Evolutionary conservation across 2,797 vertebrate species (phyloP).

Genomic region (Cephalopachus bancanus): DNA sequence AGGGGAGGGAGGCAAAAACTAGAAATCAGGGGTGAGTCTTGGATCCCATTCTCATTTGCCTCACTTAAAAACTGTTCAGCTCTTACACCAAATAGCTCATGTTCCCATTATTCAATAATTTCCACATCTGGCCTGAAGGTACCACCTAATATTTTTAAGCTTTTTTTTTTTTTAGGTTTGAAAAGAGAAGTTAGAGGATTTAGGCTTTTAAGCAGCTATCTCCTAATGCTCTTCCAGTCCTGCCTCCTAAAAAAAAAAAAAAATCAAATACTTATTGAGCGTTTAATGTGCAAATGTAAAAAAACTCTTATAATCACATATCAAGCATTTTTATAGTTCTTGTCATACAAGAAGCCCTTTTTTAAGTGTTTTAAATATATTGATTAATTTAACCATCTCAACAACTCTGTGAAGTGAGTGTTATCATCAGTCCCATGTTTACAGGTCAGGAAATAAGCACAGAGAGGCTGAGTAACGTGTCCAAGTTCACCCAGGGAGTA

Average conservation of each 20-base stretch:
- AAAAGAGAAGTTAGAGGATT: not conserved
- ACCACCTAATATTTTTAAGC: not conserved
- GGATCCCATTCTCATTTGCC: not conserved
- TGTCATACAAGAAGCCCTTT: not conserved
- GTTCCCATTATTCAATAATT: not conserved
- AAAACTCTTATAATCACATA: not conserved
- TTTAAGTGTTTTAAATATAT: not conserved
- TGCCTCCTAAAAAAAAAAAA: not conserved
- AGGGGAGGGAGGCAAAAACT: not conserved
- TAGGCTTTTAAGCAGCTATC: not conserved
- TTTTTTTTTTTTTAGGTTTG: not conserved
- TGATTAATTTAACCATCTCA: not conserved
- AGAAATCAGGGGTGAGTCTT: not conserved
- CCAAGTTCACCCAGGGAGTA: not conserved
- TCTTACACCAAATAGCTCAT: not conserved
- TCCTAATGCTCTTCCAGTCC: not conserved
- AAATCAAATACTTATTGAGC: not conserved
- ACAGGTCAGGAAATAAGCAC: not conserved
- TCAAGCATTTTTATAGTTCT: not conserved
- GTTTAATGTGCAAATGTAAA: not conserved
- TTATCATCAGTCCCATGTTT: not conserved
- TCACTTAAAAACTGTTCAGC: not conserved
- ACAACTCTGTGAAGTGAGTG: not conserved
- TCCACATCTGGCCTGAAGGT: not conserved
- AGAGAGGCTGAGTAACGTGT: not conserved